Evolutionary conservation across 2,113 vertebrate species (phyloP).

Genomic region (Orientallactaga bullata): DNA sequence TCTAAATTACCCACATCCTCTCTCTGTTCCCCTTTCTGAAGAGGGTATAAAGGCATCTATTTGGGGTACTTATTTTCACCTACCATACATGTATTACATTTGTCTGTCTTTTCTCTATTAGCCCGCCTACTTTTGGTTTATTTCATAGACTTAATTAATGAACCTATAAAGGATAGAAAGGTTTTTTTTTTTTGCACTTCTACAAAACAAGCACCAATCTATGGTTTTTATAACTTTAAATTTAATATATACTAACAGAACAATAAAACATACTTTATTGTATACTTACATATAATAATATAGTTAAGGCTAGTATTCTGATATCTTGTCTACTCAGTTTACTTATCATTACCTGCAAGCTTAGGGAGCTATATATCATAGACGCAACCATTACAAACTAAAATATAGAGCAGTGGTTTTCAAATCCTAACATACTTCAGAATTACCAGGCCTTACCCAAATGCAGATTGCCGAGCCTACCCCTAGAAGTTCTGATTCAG

Average conservation of each 20-base stretch:
- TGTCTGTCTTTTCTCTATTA: background rate
- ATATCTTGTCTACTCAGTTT: slow-evolving; percentile 37
- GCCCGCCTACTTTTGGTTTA: background rate
- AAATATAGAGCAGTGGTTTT: slow-evolving; percentile 33
- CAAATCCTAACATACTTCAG: slow-evolving; percentile 7
- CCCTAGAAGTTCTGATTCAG: slow-evolving; percentile 42
- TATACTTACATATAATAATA: background rate
- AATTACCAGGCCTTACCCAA: slow-evolving; percentile 15
- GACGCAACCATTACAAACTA: slow-evolving; percentile 13
- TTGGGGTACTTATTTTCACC: background rate
- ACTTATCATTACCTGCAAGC: slow-evolving; percentile 6
- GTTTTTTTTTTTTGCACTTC: background rate
- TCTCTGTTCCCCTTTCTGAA: background rate
- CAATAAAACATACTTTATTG: slow-evolving; percentile 9
- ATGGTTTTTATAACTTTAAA: background rate
- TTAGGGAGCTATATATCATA: slow-evolving; percentile 55
- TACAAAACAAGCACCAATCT: background rate
- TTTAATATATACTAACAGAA: background rate
- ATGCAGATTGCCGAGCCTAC: background rate
- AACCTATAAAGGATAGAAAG: background rate
- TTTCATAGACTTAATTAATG: slow-evolving; percentile 7
- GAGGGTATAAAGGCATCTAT: background rate
- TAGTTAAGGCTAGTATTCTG: slow-evolving; percentile 34
- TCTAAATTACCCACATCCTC: background rate
- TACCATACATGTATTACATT: background rate